Conservation (phyloP, 2,888 invertebrate genomes). For the Stenolophus ochropezus region DNA sequence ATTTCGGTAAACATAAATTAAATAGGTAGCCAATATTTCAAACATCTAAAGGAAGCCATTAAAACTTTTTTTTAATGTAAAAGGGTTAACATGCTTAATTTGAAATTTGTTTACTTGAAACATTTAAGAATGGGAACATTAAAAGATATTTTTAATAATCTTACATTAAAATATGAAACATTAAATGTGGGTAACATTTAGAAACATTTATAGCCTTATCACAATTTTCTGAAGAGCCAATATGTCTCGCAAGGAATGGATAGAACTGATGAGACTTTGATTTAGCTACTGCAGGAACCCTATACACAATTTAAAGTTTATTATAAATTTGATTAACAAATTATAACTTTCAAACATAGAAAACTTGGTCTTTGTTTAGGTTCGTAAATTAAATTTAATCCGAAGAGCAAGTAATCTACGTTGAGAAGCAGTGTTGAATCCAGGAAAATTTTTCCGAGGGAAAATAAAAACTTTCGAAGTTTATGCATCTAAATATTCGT, state of each 20-base stretch:
- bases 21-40: background rate
- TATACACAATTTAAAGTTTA: slow-evolving; percentile 2
- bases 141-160: background rate
- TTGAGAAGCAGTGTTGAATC: too few relatives aligned
- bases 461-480: too few relatives aligned
- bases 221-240: slow-evolving; percentile 11
- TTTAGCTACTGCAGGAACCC: slow-evolving; percentile 19
- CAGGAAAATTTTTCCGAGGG: too few relatives aligned
- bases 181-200: background rate
- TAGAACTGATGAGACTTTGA: background rate
- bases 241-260: slow-evolving; percentile 4
- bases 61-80: background rate
- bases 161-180: background rate
- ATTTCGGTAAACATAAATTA: too few relatives aligned
- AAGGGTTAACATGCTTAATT: background rate
- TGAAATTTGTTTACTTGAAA: background rate
- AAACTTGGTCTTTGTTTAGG: background rate
- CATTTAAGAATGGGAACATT: background rate
- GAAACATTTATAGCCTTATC: slow-evolving; percentile 18
- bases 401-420: too few relatives aligned
- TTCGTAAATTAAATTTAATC: background rate
- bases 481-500: too few relatives aligned
- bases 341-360: background rate
- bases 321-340: background rate
- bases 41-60: background rate